These are phyloP conservation scores for Heteropelma amictum DNA, from an alignment of 2,888 invertebrate species.

Conservation along the genomic window DNA sequence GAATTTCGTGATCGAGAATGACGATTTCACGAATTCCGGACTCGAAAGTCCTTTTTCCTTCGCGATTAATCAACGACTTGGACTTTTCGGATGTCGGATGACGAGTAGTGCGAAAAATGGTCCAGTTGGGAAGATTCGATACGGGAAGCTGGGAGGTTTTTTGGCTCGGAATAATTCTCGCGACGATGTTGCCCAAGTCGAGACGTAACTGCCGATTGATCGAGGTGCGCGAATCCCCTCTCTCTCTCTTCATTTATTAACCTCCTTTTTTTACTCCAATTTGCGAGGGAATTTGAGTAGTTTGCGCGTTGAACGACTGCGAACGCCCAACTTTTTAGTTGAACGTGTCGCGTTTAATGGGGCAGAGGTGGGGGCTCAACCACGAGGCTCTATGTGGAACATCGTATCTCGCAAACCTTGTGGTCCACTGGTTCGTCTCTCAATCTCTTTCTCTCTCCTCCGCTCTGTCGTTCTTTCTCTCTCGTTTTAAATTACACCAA, in stretches of 20 bases:
- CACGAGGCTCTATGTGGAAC: conserved; percentile 31
- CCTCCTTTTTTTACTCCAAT: not conserved
- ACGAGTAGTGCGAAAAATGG: too few relatives aligned
- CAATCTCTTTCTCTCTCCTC: not conserved
- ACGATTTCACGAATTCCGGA: too few relatives aligned
- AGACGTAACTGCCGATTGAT: not conserved
- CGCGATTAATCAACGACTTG: not conserved
- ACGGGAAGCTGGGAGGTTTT: too few relatives aligned
- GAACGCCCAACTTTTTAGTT: conserved; percentile 15
- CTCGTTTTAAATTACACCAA: not conserved
- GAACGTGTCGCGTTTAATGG: conserved; percentile 22
- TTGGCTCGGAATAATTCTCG: not conserved
- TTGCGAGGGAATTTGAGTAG: not conserved
- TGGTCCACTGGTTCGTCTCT: conserved; percentile 15
- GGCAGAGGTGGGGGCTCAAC: not conserved
- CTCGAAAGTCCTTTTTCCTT: not conserved
- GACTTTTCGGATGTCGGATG: too few relatives aligned
- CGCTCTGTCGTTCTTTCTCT: not conserved
- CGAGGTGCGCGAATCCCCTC: not conserved
- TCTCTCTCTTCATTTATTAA: not conserved
- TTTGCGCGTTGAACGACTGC: not conserved
- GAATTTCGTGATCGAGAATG: too few relatives aligned
- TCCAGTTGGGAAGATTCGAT: too few relatives aligned
- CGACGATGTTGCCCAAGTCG: not conserved
- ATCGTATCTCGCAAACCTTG: conserved; percentile 29